Percentiles rank a stretch among this genome's conserved stretches.
Evolutionary conservation across 2,797 vertebrate species (phyloP).

Genomic region (Crenichthys baileyi): DNA sequence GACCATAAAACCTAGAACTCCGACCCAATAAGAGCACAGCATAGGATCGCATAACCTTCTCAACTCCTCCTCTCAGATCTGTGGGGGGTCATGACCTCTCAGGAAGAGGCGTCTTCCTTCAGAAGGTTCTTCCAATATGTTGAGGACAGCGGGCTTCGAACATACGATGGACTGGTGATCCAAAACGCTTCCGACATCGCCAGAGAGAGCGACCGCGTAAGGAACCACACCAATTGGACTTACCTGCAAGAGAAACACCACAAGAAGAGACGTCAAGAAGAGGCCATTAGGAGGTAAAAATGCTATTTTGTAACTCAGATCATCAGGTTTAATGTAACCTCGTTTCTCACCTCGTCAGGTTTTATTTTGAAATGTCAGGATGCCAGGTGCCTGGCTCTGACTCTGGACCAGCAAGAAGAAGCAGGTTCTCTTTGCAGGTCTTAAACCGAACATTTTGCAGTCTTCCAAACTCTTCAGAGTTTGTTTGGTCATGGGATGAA

Average conservation of each 20-base stretch:
- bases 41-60: not conserved
- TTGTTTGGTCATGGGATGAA: not conserved
- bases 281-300: slow-evolving; percentile 91
- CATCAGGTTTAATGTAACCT: not conserved
- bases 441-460: not conserved
- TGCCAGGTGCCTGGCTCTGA: no score
- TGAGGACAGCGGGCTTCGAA: slow-evolving; percentile 93
- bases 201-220: slow-evolving; percentile 88
- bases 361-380: slow-evolving; percentile 4
- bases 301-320: not conserved
- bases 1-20: not conserved
- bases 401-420: not conserved
- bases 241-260: slow-evolving; percentile 96
- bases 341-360: not conserved
- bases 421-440: not conserved
- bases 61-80: slow-evolving; percentile 60
- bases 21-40: not conserved
- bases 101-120: slow-evolving; percentile 86
- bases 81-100: slow-evolving; percentile 87
- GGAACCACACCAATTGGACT: slow-evolving; percentile 92
- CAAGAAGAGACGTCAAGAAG: slow-evolving; percentile 92
- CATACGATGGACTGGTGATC: slow-evolving; percentile 95
- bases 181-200: slow-evolving; percentile 90
- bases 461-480: not conserved
- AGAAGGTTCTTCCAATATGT: slow-evolving; percentile 91